Evolutionary conservation across 2,888 invertebrate genomes (phyloP).

Genomic region (Drosophila kokeensis): DNA sequence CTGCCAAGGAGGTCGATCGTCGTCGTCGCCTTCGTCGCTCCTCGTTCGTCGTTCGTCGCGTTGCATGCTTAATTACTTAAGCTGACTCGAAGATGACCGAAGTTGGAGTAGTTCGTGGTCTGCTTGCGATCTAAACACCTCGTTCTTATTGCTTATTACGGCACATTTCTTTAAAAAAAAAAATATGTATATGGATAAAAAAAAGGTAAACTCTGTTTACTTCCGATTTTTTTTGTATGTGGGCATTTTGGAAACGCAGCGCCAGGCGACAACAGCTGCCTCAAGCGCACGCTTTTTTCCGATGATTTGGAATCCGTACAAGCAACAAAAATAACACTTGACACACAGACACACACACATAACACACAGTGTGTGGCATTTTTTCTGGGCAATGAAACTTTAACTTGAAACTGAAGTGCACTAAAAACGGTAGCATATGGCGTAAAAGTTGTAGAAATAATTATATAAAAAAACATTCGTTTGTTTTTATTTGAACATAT

Average conservation of each 20-base stretch:
- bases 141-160: conserved; percentile 18
- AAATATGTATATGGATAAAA: conserved; percentile 16
- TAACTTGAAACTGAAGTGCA: conserved; percentile 10
- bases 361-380: conserved; percentile 65
- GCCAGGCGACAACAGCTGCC: conserved; percentile 74
- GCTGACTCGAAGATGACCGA: conserved; percentile 15
- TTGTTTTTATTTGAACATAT: not conserved
- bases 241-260: conserved; percentile 51
- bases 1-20: conserved; percentile 54
- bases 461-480: not conserved
- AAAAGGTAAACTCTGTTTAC: conserved; percentile 61
- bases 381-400: conserved; percentile 31
- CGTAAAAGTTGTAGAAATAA: not conserved
- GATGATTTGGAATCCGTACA: conserved; percentile 75
- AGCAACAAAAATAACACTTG: conserved; percentile 44
- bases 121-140: conserved; percentile 72
- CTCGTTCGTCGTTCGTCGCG: conserved; percentile 27
- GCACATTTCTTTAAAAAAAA: conserved; percentile 11
- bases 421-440: conserved; percentile 59
- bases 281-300: conserved; percentile 67
- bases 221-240: conserved; percentile 66
- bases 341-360: not conserved
- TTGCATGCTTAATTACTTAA: conserved; percentile 65
- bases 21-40: conserved; percentile 45
- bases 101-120: conserved; percentile 34